phyloP scores from a whole-genome alignment of 2,797 vertebrate genomes.

The Enteromius paludinosus region DNA sequence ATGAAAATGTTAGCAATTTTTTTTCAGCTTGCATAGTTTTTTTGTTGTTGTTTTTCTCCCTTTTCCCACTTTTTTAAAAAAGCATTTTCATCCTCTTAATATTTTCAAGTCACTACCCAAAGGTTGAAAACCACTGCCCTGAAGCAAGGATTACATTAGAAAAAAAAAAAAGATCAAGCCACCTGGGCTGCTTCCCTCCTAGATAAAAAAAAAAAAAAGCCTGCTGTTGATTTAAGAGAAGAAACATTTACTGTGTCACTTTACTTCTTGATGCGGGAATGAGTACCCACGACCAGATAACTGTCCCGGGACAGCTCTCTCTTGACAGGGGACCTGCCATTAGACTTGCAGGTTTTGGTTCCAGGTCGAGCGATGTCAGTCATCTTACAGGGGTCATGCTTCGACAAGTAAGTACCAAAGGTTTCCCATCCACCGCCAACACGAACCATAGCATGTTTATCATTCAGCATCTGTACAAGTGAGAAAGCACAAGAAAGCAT shows the following conservation, averaged over 20 bases:
- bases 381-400: constrained; percentile 94
- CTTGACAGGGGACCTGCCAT: constrained; percentile 76
- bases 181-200: constrained; percentile 27
- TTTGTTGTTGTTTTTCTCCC: background rate
- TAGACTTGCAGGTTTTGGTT: constrained; percentile 82
- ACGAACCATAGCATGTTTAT: constrained; percentile 96
- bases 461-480: constrained; percentile 86
- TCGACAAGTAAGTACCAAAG: constrained; percentile 90
- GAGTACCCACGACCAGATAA: constrained; percentile 93
- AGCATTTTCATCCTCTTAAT: background rate
- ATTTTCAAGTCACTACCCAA: background rate
- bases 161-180: constrained; percentile 17
- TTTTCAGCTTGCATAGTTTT: background rate
- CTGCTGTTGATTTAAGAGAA: constrained; percentile 20
- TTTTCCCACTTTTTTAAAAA: background rate
- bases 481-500: constrained; percentile 2
- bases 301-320: constrained; percentile 89
- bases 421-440: constrained; percentile 98
- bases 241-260: background rate
- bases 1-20: background rate
- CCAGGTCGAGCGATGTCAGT: constrained; percentile 80
- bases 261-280: constrained; percentile 84
- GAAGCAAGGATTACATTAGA: background rate
- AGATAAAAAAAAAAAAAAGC: background rate
- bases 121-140: background rate